Conservation (phyloP, 2,113 vertebrate species). For the Nerophis ophidion region DNA sequence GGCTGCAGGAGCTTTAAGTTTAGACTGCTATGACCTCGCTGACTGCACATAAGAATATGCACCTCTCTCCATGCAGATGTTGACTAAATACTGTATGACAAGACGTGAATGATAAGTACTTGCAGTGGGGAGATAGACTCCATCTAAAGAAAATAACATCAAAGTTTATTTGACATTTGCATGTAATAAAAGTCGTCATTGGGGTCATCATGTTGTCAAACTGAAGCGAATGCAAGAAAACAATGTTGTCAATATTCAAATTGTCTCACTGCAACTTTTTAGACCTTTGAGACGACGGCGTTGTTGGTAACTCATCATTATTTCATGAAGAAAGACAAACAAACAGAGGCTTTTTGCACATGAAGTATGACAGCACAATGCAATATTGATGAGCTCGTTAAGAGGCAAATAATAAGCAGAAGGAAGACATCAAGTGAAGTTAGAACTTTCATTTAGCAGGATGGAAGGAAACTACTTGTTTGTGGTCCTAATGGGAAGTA, state of each 20-base stretch:
- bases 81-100: background rate
- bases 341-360: slow-evolving; percentile 6
- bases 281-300: background rate
- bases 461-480: too few species aligned
- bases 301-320: background rate
- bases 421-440: background rate
- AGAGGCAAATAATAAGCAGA: background rate
- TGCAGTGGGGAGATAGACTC: too few species aligned
- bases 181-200: background rate
- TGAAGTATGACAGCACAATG: slow-evolving; percentile 1
- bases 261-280: background rate
- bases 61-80: background rate
- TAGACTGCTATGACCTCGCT: too few species aligned
- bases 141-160: background rate
- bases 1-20: background rate
- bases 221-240: background rate
- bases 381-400: slow-evolving; percentile 1
- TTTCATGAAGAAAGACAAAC: slow-evolving; percentile 7
- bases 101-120: background rate
- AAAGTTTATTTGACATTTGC: background rate
- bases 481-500: too few species aligned
- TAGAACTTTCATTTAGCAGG: too few species aligned
- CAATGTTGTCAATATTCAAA: background rate
- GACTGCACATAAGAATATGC: background rate
- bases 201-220: background rate